phyloP scores from a whole-genome alignment of 2,113 vertebrate genomes.

The Phaethornis superciliosus region DNA sequence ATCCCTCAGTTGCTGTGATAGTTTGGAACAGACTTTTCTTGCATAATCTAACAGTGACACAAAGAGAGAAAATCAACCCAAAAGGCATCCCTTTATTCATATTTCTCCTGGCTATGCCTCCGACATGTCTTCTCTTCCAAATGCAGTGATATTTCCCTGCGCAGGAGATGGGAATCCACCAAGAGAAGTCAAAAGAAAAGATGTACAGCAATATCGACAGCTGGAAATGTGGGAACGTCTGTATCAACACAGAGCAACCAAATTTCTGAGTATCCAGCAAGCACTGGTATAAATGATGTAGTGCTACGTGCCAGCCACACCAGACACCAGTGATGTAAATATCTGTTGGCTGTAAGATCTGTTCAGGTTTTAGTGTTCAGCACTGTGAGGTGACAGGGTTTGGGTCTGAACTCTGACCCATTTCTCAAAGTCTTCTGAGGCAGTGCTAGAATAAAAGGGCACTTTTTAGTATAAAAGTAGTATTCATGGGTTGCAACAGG shows the following conservation, averaged over 20 bases:
- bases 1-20: neutral
- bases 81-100: neutral
- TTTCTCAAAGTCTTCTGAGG: neutral
- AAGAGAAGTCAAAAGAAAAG: neutral
- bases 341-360: neutral
- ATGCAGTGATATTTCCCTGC: neutral
- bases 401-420: neutral
- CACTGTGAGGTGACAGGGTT: neutral
- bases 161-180: neutral
- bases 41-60: neutral
- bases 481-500: neutral
- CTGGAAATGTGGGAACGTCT: neutral
- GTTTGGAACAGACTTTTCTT: neutral
- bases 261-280: neutral
- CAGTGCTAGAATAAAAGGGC: neutral
- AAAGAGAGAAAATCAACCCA: neutral
- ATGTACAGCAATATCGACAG: neutral
- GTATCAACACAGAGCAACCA: neutral
- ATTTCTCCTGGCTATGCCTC: neutral
- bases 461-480: neutral
- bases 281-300: neutral
- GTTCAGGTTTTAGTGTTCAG: neutral
- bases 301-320: neutral
- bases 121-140: neutral
- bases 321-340: neutral